Evolutionary conservation across 2,113 vertebrate genomes (phyloP).

Genomic region (Pseudopipra pipra): DNA sequence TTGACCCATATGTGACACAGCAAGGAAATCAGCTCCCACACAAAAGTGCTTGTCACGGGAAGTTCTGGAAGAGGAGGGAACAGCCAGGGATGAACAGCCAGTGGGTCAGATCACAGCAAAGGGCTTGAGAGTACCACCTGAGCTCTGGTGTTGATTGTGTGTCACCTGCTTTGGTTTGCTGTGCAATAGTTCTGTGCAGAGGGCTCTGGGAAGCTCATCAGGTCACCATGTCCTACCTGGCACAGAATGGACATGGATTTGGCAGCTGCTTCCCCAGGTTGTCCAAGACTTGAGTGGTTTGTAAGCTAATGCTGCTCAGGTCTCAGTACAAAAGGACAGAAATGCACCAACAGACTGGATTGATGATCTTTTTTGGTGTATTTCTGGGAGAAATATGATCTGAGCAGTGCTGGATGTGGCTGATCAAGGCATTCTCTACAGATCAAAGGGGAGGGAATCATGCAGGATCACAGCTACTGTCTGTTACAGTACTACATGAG

Average conservation of each 20-base stretch:
- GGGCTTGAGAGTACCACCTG: background rate
- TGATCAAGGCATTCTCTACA: background rate
- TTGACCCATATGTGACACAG: background rate
- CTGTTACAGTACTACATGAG: rapidly evolving
- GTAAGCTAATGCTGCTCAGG: background rate
- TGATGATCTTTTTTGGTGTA: background rate
- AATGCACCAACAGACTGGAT: background rate
- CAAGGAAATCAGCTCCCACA: background rate
- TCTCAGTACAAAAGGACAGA: background rate
- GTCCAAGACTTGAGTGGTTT: background rate
- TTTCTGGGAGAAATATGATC: background rate
- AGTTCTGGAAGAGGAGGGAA: background rate
- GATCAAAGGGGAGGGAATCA: background rate
- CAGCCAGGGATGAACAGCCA: background rate
- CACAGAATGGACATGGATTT: background rate
- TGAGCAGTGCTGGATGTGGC: background rate
- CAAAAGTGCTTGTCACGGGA: background rate
- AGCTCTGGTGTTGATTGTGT: background rate
- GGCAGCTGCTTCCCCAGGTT: background rate
- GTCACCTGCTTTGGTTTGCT: background rate
- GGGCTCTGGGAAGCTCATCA: background rate
- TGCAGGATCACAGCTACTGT: background rate
- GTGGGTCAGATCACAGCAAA: rapidly evolving
- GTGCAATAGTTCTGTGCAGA: background rate
- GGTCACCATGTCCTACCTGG: background rate